Conservation (phyloP, 2,888 invertebrate genomes). For the Ditula angustiorana region DNA sequence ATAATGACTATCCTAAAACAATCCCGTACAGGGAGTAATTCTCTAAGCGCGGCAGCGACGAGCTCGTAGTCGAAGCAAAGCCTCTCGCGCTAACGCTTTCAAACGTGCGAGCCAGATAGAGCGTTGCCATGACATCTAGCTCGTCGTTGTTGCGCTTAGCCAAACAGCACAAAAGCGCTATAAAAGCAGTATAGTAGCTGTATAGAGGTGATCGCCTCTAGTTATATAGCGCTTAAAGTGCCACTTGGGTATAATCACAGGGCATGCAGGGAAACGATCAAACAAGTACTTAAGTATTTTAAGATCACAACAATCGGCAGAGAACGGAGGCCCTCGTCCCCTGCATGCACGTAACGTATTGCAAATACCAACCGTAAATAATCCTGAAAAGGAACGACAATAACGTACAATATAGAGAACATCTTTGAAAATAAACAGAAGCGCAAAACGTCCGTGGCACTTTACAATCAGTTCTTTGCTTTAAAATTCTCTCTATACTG, state of each 20-base stretch:
- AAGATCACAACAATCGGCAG: conserved; percentile 9
- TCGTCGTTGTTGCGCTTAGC: too few relatives aligned
- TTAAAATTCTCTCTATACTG: conserved; percentile 58
- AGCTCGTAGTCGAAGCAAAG: too few relatives aligned
- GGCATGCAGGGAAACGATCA: conserved; percentile 45
- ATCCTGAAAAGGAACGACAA: conserved; percentile 16
- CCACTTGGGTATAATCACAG: too few relatives aligned
- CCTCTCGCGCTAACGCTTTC: too few relatives aligned
- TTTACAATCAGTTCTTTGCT: conserved; percentile 73
- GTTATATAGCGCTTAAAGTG: too few relatives aligned
- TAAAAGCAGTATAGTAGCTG: too few relatives aligned
- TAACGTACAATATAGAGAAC: conserved; percentile 30
- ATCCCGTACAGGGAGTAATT: conserved; percentile 49
- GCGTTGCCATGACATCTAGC: too few relatives aligned
- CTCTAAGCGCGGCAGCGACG: too few relatives aligned
- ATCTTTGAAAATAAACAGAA: conserved; percentile 40
- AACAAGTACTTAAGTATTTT: conserved; percentile 22
- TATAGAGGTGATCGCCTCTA: too few relatives aligned
- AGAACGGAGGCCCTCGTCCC: conserved; percentile 43
- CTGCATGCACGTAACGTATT: conserved; percentile 47
- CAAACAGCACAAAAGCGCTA: too few relatives aligned
- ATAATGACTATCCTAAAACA: conserved; percentile 57
- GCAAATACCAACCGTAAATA: conserved; percentile 45
- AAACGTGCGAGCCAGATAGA: too few relatives aligned
- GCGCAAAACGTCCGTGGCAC: conserved; percentile 71